Conservation (phyloP, 2,888 invertebrate genomes). For the Rhopalosiphum nymphaeae region DNA sequence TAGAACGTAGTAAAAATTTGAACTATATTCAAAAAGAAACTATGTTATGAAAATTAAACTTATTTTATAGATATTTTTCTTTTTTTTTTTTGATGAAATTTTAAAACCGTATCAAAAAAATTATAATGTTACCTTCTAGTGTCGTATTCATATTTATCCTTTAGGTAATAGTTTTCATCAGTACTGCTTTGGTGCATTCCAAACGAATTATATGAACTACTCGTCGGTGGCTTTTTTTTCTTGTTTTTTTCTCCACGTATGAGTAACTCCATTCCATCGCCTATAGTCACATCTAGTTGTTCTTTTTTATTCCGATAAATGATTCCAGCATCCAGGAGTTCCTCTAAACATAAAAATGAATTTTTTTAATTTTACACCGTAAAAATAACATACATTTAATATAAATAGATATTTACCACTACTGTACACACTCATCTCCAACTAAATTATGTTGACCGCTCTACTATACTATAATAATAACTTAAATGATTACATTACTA, state of each 20-base stretch:
- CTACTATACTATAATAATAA: not conserved
- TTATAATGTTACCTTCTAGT: constrained; percentile 71
- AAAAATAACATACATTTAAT: not conserved
- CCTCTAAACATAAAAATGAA: constrained; percentile 71
- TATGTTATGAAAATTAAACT: not conserved
- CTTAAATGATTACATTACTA: constrained; percentile 14
- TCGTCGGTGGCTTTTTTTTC: constrained; percentile 53
- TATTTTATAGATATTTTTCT: not conserved
- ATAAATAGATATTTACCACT: constrained; percentile 30
- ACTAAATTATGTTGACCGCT: not conserved
- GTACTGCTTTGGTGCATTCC: constrained; percentile 63
- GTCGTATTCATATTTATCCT: constrained; percentile 76
- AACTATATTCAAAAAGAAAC: not conserved
- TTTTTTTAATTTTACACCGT: not conserved
- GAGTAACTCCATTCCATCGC: constrained; percentile 93
- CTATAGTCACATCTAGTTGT: constrained; percentile 90
- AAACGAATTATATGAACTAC: constrained; percentile 59
- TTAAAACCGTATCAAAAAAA: not conserved
- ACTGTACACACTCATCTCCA: constrained; percentile 47
- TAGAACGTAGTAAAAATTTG: not conserved
- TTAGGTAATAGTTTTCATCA: constrained; percentile 71
- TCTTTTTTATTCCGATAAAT: constrained; percentile 86
- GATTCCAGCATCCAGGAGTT: constrained; percentile 86
- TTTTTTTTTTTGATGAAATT: not conserved
- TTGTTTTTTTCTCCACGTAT: constrained; percentile 80